Evolutionary conservation across 2,797 vertebrate genomes (phyloP).

Genomic region (Crypturellus tataupa): DNA sequence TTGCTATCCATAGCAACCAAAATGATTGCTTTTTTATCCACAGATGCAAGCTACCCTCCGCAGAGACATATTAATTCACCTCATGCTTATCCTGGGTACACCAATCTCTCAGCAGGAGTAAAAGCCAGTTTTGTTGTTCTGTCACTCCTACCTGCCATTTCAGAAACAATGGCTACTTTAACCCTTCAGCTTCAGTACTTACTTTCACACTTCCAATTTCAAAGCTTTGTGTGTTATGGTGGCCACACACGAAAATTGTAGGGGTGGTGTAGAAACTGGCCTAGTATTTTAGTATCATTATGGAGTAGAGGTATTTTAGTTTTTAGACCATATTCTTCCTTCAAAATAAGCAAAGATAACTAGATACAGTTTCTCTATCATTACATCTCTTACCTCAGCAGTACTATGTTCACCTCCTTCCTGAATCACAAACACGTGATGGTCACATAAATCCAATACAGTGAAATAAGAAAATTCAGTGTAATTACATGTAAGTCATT

Average conservation of each 20-base stretch:
- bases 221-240: neutral
- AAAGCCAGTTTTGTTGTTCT: constrained; percentile 13
- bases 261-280: neutral
- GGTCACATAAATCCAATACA: neutral
- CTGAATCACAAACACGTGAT: neutral
- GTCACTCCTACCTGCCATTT: neutral
- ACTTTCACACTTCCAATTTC: neutral
- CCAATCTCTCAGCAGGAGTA: neutral
- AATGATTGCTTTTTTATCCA: neutral
- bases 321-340: neutral
- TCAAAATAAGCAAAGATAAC: neutral
- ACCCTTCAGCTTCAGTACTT: neutral
- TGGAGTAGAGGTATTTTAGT: no score
- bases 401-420: neutral
- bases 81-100: neutral
- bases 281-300: neutral
- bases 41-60: neutral
- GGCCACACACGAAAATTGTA: neutral
- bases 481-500: neutral
- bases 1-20: constrained; percentile 28
- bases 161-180: neutral
- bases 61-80: neutral
- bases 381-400: neutral
- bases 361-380: constrained; percentile 2
- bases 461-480: neutral